phyloP scores from a whole-genome alignment of 2,113 vertebrate genomes.

The Microtus montanus region DNA sequence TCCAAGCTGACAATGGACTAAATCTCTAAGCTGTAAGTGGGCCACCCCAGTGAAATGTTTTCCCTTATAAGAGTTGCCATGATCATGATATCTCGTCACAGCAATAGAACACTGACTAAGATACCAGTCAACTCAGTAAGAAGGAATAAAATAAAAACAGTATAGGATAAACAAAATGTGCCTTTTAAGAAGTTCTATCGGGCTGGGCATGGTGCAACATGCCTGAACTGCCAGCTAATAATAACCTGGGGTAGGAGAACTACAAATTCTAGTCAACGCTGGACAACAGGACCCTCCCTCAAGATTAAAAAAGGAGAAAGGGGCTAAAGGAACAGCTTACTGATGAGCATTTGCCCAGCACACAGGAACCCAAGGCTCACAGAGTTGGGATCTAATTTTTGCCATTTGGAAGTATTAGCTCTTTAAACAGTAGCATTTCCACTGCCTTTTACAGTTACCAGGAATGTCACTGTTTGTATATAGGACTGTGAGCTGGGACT shows the following conservation, averaged over 20 bases:
- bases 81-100: neutral
- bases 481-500: neutral
- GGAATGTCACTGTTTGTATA: conserved; percentile 5
- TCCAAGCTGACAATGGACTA: neutral
- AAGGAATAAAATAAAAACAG: neutral
- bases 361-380: neutral
- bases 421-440: neutral
- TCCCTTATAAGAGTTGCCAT: neutral
- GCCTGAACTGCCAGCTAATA: neutral
- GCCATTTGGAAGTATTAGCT: neutral
- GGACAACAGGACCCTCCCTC: neutral
- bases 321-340: neutral
- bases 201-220: neutral
- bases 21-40: neutral
- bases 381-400: neutral
- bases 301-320: neutral
- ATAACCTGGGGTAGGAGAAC: neutral
- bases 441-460: neutral
- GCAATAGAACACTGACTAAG: neutral
- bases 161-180: neutral
- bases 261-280: neutral
- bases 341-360: too few species aligned
- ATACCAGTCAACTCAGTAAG: neutral
- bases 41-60: neutral
- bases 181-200: conserved; percentile 9